Conservation (phyloP, 2,797 vertebrate genomes). For the Paguma larvata region DNA sequence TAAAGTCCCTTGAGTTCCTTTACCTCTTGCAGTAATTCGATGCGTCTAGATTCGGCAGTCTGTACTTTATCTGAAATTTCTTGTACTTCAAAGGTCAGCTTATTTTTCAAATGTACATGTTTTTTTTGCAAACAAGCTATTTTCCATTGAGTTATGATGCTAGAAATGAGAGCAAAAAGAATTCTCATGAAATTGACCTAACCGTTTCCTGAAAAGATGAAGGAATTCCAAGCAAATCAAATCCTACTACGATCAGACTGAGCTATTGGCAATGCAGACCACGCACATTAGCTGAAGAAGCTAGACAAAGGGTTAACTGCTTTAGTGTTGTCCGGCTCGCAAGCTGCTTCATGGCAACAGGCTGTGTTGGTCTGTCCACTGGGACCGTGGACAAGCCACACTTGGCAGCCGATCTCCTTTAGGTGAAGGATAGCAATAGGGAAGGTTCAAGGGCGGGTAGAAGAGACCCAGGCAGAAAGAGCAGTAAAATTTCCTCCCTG, state of each 20-base stretch:
- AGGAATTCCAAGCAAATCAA: conserved; percentile 5
- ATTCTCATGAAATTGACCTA: background rate
- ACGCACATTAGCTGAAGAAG: background rate
- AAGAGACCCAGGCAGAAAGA: background rate
- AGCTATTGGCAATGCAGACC: background rate
- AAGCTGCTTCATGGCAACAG: background rate
- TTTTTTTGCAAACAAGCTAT: conserved; percentile 65
- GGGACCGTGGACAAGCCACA: background rate
- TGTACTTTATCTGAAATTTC: conserved; percentile 57
- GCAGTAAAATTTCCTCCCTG: background rate
- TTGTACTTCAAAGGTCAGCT: background rate
- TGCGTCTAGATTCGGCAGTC: background rate
- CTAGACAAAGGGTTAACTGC: background rate
- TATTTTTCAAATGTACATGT: conserved; percentile 28
- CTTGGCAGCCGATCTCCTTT: background rate
- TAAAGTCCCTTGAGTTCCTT: background rate
- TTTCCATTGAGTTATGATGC: conserved; percentile 78
- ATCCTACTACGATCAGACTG: background rate
- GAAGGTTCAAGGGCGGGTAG: background rate
- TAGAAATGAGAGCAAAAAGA: conserved; percentile 67
- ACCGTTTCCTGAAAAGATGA: background rate
- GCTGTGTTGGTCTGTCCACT: rapidly evolving
- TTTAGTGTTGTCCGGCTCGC: background rate
- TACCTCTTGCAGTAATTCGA: conserved; percentile 80
- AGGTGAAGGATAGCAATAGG: background rate